Evolutionary conservation across 2,113 vertebrate genomes (phyloP), one percentile per base, ranked within the genome.

Genomic region (Vulpes vulpes): DNA sequence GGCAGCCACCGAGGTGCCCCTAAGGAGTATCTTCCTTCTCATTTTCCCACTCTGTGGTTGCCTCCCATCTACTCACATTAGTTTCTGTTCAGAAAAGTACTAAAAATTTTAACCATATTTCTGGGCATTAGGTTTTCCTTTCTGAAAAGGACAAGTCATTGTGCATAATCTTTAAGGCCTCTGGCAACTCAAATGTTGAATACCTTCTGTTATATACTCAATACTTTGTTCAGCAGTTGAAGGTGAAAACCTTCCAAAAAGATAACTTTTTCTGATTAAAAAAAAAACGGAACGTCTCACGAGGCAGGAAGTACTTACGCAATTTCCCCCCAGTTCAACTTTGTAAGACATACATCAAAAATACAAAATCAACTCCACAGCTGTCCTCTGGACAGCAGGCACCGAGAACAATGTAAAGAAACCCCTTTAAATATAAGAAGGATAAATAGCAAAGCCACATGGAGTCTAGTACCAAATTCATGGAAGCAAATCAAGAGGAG

Each of bases 281-380:
- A 89, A 76, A 89, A 89, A 89, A 95, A 73, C 0, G 60, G 12
- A 55, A 55, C 32, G 8, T 86, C 55, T 95, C 73, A 92, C 0
- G 0, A 94, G 4, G 62, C 4, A 27, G 32, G 67, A 86, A 91
- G 43, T 32, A 51, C 76, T 92, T 74, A 38, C 20, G 23, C 23
- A 76, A 71, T 65, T 81, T 93, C 79, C 43, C 82, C 64, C 64
- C 49, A 53, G 32, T 38, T 76, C 78, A 78, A 71, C 25, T 92
- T 96, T 30, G 62, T 92, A 80, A 96, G 35, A 92, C 87, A 27
- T n/a, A 55, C 15, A 96, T 49, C n/a, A 69, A 62, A 91, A 94
- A 67, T 38, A 89, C 19, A 95, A 90, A 93, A 43, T 78, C 73
- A 78, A n/a, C 4, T 51, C 20, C 49, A 35, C 7, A 92, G 43